Evolutionary conservation across 2,797 vertebrate genomes (phyloP), one percentile per base, ranked within the genome.

Genomic region (Masticophis lateralis): DNA sequence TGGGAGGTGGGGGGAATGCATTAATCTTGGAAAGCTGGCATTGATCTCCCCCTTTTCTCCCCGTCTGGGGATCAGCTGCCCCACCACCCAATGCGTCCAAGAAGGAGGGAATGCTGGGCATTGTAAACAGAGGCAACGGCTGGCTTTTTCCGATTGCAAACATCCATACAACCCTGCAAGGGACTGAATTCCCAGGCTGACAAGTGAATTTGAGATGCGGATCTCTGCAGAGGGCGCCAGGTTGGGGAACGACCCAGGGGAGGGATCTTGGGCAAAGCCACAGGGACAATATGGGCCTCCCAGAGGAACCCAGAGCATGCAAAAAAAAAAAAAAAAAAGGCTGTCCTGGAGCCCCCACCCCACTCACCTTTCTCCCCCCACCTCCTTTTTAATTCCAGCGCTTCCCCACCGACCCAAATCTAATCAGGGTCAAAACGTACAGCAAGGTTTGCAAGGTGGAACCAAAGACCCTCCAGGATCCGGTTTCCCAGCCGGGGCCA

Each of bases 401-500:
- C 9, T 16, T 89, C 55, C 4, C 74, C 57, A 0, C 2, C 55
- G 20, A 11, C 8, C 16, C 18, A 37, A 37, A 66, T 7, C 13
- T 9, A 12, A 59, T 0, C 27, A 20, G 11, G 5, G 4, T 1
- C 2, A 18, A 14, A 0, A 5, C 8, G 53, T 25, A 6, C 14
- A 9, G 25, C 20, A 16, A 22, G 0, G 12, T 37, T 43, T 59
- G 89, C 83, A 18, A 51, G 2, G 32, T 22, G 92, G 92, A 87
- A 90, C 61, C 2, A 37, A 51, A 59, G 0, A 5, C 4, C 2
- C 1, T 4, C 2, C 0, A 7, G 32, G 2, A 0, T 2, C 0
- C 1, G 8, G 56, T 90, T 7, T 43, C 3, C 11, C 3, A 13
- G 28, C 27, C 18, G 60, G 37, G 12, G 6, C 5, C 13, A 59